Evolutionary conservation across 2,113 vertebrate genomes (phyloP), one percentile per base, ranked within the genome.

Genomic region (Lutjanus erythropterus): DNA sequence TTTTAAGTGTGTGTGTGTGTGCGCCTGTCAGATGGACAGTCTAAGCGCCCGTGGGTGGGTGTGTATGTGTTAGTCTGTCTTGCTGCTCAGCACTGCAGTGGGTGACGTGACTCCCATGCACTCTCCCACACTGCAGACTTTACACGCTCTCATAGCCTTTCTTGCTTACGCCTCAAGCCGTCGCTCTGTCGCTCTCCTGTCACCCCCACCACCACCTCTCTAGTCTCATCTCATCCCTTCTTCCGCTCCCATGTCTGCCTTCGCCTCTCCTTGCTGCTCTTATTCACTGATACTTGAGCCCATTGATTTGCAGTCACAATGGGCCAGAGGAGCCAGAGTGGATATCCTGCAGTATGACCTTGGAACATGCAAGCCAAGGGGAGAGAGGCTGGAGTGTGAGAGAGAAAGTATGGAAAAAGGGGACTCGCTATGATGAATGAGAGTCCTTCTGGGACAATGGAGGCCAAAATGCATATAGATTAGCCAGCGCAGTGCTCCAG

Each of bases 291-390:
- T 71, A 89, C 84, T 76, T 72, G 72, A 93, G 83, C 75, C 19
- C 90, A 95, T 90, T 89, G 92, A 93, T 94, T 89, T 86, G 65
- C 76, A 80, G 80, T 76, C 75, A 61, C 88, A 79, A 67, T 46
- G 73, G 44, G 60, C 16, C 49, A 33, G 74, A 53, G 16, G 73
- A 81, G 62, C n/a, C 49, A 44, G 44, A 65, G 66, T 8, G 49
- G 71, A 78, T 59, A 64, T 75, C 71, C 69, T 65, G 39, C 64
- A 64, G 83, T 5, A 47, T 82, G 90, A 92, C 89, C 88, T 90
- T 93, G 89, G 70, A 72, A 62, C 21, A 27, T 59, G 49, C 31
- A 3, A 55, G 69, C 41, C 61, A 56, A 65, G 31, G 41, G 37
- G 52, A 65, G 71, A 47, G 27, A 39, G 42, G 25, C 9, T 33